phyloP scores from a whole-genome alignment of 1,140 invertebrate genomes.

The Drosophila pachea region DNA sequence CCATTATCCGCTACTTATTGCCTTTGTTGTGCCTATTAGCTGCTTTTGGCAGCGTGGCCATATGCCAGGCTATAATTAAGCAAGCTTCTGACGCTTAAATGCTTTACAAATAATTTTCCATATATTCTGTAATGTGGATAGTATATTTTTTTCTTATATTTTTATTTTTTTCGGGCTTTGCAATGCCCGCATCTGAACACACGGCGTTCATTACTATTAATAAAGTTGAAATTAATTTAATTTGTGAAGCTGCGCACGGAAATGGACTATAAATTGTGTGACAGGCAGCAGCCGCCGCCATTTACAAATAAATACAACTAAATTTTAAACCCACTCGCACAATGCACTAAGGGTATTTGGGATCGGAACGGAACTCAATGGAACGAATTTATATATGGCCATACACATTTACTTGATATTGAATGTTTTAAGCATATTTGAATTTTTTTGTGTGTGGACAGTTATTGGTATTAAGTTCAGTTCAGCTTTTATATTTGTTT shows the following conservation, averaged over 20 bases:
- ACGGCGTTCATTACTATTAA: slow-evolving; percentile 49
- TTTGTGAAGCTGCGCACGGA: slow-evolving; percentile 49
- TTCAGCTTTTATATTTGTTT: neutral
- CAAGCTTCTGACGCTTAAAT: slow-evolving; percentile 29
- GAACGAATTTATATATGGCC: neutral
- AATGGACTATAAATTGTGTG: slow-evolving; percentile 67
- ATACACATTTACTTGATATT: no score
- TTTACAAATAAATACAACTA: slow-evolving; percentile 52
- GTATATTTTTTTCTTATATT: neutral
- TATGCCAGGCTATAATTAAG: slow-evolving; percentile 7
- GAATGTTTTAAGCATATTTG: no score
- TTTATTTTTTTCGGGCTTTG: slow-evolving; percentile 20
- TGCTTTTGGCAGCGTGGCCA: slow-evolving; percentile 12
- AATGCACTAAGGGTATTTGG: neutral
- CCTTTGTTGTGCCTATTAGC: slow-evolving; percentile 3
- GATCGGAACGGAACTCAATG: no score
- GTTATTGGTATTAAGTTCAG: no score
- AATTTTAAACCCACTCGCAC: neutral
- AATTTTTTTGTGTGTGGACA: no score
- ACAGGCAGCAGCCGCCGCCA: slow-evolving; percentile 23
- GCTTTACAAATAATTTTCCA: slow-evolving; percentile 32
- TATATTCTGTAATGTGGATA: slow-evolving; percentile 1
- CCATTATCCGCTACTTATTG: slow-evolving; percentile 48
- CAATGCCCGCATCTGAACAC: slow-evolving; percentile 21
- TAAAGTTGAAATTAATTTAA: slow-evolving; percentile 73